Conservation (phyloP, 2,113 vertebrate species). For the Clarias magur region DNA sequence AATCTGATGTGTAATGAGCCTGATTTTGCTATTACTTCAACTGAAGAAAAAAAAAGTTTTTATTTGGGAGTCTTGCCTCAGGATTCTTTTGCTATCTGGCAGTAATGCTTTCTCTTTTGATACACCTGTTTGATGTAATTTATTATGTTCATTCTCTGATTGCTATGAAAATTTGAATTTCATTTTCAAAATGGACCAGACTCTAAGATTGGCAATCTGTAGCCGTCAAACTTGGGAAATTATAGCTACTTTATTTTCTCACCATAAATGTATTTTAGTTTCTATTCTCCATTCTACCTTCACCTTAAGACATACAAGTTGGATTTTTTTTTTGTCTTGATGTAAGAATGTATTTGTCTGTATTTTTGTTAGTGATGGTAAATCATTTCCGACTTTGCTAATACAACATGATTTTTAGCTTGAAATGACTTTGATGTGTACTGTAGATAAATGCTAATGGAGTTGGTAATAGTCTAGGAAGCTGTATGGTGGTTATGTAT, state of each 20-base stretch:
- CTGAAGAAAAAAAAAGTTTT: not conserved
- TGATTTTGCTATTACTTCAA: conserved; percentile 49
- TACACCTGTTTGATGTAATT: conserved; percentile 20
- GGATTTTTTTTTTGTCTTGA: not conserved
- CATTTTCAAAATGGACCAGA: not conserved
- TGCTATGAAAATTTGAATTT: not conserved
- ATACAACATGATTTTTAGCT: conserved; percentile 8
- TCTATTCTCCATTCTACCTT: not conserved
- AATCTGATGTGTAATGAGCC: conserved; percentile 35
- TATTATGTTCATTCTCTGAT: not conserved
- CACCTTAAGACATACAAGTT: not conserved
- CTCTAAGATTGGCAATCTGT: not conserved
- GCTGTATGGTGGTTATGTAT: not conserved
- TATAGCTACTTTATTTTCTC: conserved; percentile 6
- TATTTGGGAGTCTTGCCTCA: conserved; percentile 14
- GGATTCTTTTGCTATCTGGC: conserved; percentile 29
- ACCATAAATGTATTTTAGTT: not conserved
- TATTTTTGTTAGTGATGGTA: not conserved
- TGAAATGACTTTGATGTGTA: conserved; percentile 38
- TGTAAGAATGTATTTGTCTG: not conserved
- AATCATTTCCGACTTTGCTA: conserved; percentile 28
- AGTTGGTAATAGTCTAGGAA: not conserved
- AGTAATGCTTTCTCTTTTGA: conserved; percentile 40
- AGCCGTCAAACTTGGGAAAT: not conserved
- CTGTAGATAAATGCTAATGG: conserved; percentile 4